phyloP scores from a whole-genome alignment of 2,113 vertebrate genomes.

The Bubo bubo region DNA sequence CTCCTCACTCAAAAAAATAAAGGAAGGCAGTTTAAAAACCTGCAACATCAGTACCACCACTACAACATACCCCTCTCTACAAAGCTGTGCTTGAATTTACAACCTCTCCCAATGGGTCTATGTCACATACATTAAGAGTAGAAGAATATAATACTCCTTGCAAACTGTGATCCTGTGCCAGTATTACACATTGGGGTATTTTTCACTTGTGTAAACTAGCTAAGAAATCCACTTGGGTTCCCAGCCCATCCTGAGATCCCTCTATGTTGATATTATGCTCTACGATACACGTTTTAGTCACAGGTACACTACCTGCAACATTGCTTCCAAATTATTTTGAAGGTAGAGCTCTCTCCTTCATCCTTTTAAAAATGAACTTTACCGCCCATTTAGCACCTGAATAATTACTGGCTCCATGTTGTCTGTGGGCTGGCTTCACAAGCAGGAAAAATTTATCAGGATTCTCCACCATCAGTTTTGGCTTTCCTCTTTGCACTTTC shows the following conservation, averaged over 20 bases:
- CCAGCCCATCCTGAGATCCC: background rate
- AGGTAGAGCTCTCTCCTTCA: background rate
- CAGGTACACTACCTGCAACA: background rate
- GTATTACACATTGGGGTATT: background rate
- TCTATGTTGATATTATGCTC: background rate
- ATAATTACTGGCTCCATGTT: constrained; percentile 11
- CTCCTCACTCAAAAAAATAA: background rate
- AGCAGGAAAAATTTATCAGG: background rate
- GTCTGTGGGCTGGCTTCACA: background rate
- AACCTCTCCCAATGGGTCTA: background rate
- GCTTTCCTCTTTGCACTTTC: background rate
- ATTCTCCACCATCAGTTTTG: background rate
- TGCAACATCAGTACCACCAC: background rate
- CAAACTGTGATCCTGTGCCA: background rate
- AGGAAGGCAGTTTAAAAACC: background rate
- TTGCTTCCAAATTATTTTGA: background rate
- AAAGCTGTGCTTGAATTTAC: background rate
- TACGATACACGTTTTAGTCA: background rate
- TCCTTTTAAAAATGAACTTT: background rate
- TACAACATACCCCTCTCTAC: background rate
- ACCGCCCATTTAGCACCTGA: background rate
- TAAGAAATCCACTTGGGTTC: background rate
- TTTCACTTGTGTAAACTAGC: background rate
- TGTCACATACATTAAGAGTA: background rate
- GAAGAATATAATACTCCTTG: background rate